Evolutionary conservation across 2,797 vertebrate species (phyloP), one percentile per base, ranked within the genome.

Genomic region (Melanotaenia parkinsoni): DNA sequence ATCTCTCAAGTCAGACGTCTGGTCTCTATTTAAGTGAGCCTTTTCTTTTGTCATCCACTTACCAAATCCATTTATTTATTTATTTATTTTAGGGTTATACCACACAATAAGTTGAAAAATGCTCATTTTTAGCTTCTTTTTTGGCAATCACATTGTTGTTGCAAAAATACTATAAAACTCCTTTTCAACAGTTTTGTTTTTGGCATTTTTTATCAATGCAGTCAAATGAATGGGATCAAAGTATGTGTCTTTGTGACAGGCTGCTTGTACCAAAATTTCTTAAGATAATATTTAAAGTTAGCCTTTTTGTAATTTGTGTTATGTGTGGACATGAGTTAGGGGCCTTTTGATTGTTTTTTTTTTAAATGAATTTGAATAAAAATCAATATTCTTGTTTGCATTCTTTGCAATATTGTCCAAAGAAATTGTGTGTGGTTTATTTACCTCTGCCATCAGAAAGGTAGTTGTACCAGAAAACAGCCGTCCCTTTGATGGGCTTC

Each of bases 401-500:
- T 26, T 53, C 3, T 13, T 61, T 54, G 38, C 13, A 37, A 37
- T 4, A 28, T 24, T 33, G 28, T 62, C 4, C 7, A 14, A 3
- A 14, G 9, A 62, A 45, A 37, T 4, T 30, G 6, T 24, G 5
- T 59, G 20, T 45, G 8, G n/a, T 61, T 47, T 40, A 58, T 57
- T 45, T 94, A 99, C 98, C 98, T 96, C 95, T 95, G 80, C 98
- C 98, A 1, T 99, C 96, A 28, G 98, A 98, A 67, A 99, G 94
- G 88, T 99, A 99, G 92, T 99, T 99, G 92, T 99, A 99, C 98
- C 98, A 99, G 92, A 99, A 97, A 72, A 99, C 96, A 20, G 98
- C 98, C 4, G 95, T 99, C 68, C 98, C 98, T 92, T 97, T 97
- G 70, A 90, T 95, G 2, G 98, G 98, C 87, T 96, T 98, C 84